phyloP scores from a whole-genome alignment of 2,797 vertebrate species.

The Cetoscarus ocellatus region DNA sequence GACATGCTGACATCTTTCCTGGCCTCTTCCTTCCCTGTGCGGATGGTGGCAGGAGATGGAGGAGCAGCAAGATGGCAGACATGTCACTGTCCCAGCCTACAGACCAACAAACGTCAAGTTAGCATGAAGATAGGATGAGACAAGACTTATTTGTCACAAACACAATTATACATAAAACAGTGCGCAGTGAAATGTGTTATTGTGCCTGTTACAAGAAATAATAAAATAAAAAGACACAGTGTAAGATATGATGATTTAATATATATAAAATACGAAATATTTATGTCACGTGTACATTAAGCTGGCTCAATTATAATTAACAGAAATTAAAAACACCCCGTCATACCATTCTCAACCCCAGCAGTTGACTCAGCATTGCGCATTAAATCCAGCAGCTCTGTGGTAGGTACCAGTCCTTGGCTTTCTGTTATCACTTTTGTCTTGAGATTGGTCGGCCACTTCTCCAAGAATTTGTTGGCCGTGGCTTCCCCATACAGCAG shows the following conservation, averaged over 20 bases:
- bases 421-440: neutral
- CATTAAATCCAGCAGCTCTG: slow-evolving; percentile 1
- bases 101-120: too few species aligned
- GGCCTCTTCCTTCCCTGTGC: neutral
- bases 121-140: too few species aligned
- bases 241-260: too few species aligned
- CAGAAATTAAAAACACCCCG: too few species aligned
- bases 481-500: slow-evolving; percentile 22
- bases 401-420: slow-evolving; percentile 2
- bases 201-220: too few species aligned
- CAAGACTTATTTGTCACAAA: too few species aligned
- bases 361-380: neutral
- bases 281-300: neutral
- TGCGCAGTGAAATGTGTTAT: too few species aligned
- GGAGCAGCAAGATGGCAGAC: slow-evolving; percentile 2
- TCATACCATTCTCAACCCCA: slow-evolving; percentile 29
- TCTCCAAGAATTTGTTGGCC: slow-evolving; percentile 36
- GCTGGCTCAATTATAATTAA: neutral
- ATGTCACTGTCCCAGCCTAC: slow-evolving; percentile 1
- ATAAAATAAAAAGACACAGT: too few species aligned
- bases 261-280: too few species aligned
- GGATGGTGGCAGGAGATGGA: neutral
- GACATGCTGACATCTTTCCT: neutral
- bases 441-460: neutral
- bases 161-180: too few species aligned